Evolutionary conservation across 1,140 invertebrate species (phyloP), one percentile per base, ranked within the genome.

Genomic region (Glossosoma conforme): DNA sequence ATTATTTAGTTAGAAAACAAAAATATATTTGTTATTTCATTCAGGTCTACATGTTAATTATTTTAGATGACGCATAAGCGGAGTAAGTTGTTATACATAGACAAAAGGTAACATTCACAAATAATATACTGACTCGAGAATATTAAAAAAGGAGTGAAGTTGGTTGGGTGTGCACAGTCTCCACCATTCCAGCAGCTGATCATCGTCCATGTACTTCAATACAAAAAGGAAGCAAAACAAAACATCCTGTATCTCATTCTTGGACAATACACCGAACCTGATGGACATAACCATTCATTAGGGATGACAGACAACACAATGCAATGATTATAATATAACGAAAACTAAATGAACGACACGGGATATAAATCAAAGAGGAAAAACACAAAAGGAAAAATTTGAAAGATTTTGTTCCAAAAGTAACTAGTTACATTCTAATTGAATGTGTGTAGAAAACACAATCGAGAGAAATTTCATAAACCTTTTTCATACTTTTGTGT

Each of bases 181-280:
- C 87, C 92, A 95, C 89, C 91, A 95, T 6, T 84, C 82, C 13
- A 93, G 80, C n/a, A 95, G 75, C 59, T 90, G 83, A 56, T 92
- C 88, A 64, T 93, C 89, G 20, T 86, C 85, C 37, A 95, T 65
- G 70, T 95, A 87, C 67, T 93, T 94, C 18, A 97, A 75, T 35
- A 96, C 83, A 72, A 93, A 95, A 13, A 97, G 70, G 65, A 94
- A 93, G 64, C 89, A 91, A 1, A 97, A 68, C 11, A 98, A 74
- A 13, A 97, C 75, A 71, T 98, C 93, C 63, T 87, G 88, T 21
- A 91, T 83, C 76, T 95, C 91, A 45, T 72, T 69, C 32, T 70
- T 62, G 11, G 72, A 74, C 67, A 75, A 66, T 51, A 74, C 71
- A 63, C 72, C 72, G 54, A 73, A 75, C 62, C 72, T 75, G 60